Conservation (phyloP, 2,113 vertebrate genomes). For the Lophochroa leadbeateri region DNA sequence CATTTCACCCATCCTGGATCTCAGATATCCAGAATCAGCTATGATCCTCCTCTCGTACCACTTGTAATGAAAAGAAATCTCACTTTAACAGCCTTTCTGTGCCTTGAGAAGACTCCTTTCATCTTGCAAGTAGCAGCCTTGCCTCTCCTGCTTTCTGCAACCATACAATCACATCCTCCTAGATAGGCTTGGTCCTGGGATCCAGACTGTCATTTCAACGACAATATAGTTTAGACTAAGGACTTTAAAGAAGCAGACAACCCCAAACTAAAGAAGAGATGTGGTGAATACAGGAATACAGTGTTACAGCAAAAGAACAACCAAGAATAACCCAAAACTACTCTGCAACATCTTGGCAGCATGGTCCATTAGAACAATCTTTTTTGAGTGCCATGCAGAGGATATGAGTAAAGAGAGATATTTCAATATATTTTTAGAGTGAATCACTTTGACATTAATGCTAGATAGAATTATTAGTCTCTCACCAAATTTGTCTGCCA, state of each 20-base stretch:
- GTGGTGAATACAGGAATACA: not conserved
- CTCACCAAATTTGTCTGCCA: not conserved
- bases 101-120: not conserved
- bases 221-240: not conserved
- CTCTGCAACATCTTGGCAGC: not conserved
- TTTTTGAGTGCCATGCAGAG: not conserved
- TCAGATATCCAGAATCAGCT: not conserved
- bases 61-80: not conserved
- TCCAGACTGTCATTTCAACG: not conserved
- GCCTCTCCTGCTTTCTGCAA: not conserved
- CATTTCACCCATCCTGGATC: not conserved
- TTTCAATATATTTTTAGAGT: not conserved
- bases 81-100: not conserved
- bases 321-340: not conserved
- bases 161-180: too few relatives aligned
- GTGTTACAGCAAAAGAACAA: not conserved
- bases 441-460: not conserved
- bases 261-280: not conserved
- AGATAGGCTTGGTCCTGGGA: not conserved
- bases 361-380: not conserved
- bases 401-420: not conserved
- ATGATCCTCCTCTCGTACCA: not conserved
- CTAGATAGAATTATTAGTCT: not conserved
- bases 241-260: not conserved
- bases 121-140: not conserved